These are phyloP conservation scores for Dolichotis patagonum DNA, from an alignment of 2,113 vertebrate species.

Conservation along the genomic window DNA sequence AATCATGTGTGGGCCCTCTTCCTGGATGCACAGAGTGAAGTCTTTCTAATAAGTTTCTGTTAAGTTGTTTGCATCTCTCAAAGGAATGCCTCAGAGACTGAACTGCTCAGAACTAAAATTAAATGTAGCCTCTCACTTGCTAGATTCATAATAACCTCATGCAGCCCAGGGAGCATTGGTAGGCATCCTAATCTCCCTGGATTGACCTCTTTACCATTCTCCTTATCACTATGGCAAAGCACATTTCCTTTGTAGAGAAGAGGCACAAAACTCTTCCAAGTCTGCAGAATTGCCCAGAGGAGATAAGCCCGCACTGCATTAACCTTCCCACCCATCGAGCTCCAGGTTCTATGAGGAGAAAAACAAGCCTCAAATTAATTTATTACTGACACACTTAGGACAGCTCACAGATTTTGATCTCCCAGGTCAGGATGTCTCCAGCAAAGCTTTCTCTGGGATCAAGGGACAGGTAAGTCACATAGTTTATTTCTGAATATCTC, in stretches of 20 bases:
- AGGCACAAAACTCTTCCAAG: slow-evolving; percentile 32
- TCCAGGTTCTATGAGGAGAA: background rate
- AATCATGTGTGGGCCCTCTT: background rate
- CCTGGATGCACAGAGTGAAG: background rate
- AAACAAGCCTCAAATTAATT: slow-evolving; percentile 64
- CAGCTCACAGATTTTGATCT: slow-evolving; percentile 44
- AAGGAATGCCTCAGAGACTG: slow-evolving; percentile 48
- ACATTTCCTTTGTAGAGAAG: slow-evolving; percentile 61
- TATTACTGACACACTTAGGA: slow-evolving; percentile 13
- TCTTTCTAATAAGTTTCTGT: slow-evolving; percentile 58
- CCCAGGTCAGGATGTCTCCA: background rate
- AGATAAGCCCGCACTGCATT: slow-evolving; percentile 53
- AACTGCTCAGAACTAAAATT: slow-evolving; percentile 71
- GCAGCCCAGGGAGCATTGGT: background rate
- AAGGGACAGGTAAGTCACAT: background rate
- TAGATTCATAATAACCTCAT: slow-evolving; percentile 59
- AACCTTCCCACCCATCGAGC: slow-evolving; percentile 45
- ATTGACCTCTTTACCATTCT: slow-evolving; percentile 66
- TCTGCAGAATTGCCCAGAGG: slow-evolving; percentile 10
- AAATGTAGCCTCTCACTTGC: slow-evolving; percentile 62
- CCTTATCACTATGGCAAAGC: slow-evolving; percentile 69
- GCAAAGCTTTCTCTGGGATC: slow-evolving; percentile 25
- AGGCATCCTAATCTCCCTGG: slow-evolving; percentile 57
- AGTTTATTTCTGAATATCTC: slow-evolving; percentile 42
- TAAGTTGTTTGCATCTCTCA: slow-evolving; percentile 58